Evolutionary conservation across 2,888 invertebrate genomes (phyloP).

Genomic region (Hetaerina titia): DNA sequence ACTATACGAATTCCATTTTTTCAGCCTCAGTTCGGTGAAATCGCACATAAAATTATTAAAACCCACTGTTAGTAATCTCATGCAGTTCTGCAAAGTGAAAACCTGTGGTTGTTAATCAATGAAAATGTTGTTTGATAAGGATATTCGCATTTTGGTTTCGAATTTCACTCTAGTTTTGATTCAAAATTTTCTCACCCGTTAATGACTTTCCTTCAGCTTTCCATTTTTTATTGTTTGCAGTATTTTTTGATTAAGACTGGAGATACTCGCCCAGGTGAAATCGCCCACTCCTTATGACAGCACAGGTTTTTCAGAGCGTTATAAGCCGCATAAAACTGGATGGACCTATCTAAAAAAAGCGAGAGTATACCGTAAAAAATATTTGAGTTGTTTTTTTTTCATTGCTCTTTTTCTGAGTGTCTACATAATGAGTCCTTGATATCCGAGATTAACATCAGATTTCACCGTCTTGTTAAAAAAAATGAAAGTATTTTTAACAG

Average conservation of each 20-base stretch:
- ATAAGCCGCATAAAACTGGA: not conserved
- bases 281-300: not conserved
- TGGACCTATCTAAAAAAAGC: not conserved
- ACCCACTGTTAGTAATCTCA: too few species aligned
- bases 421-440: not conserved
- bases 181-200: not conserved
- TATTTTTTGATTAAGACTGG: not conserved
- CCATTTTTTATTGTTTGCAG: constrained; percentile 2
- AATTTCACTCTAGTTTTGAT: not conserved
- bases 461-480: not conserved
- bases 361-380: not conserved
- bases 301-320: not conserved
- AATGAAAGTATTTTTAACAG: too few species aligned
- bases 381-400: not conserved
- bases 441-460: not conserved
- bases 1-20: too few species aligned
- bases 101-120: too few species aligned
- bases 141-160: not conserved
- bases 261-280: not conserved
- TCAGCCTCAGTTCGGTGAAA: too few species aligned
- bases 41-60: too few species aligned
- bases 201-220: not conserved
- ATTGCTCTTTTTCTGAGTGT: not conserved
- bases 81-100: too few species aligned
- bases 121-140: too few species aligned